A percentile compares a stretch with the other conserved stretches of the same genome.
Conservation (phyloP, 2,888 invertebrate species). For the Tenthredo amoena region DNA sequence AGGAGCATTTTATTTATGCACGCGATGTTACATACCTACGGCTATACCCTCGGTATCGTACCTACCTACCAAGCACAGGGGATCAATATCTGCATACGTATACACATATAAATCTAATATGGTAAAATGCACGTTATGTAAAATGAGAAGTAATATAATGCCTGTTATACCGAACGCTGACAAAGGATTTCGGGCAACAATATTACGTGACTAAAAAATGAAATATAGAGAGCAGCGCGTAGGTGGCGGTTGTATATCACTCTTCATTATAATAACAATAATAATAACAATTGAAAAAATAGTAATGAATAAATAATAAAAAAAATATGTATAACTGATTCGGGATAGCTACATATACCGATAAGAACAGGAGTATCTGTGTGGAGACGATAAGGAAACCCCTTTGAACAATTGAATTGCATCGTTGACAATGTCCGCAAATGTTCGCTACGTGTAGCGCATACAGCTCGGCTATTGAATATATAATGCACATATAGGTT, state of each 20-base stretch:
- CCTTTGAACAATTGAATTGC: conserved; percentile 2
- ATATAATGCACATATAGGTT: neutral
- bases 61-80: neutral
- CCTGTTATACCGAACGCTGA: neutral
- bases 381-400: neutral
- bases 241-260: neutral
- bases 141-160: neutral
- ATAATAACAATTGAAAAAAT: neutral
- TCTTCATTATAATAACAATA: neutral
- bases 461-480: neutral
- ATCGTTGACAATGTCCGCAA: neutral
- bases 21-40: neutral
- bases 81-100: conserved; percentile 22
- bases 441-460: neutral
- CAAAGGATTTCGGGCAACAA: neutral
- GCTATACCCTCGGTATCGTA: neutral
- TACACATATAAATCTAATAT: neutral
- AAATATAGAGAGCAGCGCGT: neutral
- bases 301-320: neutral
- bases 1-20: neutral
- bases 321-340: neutral
- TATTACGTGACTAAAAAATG: neutral
- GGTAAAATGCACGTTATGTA: neutral
- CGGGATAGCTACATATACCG: neutral
- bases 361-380: neutral